A percentile compares a stretch with the other conserved stretches of the same genome.
phyloP scores from a whole-genome alignment of 2,888 invertebrate genomes.

The Spodoptera picta region DNA sequence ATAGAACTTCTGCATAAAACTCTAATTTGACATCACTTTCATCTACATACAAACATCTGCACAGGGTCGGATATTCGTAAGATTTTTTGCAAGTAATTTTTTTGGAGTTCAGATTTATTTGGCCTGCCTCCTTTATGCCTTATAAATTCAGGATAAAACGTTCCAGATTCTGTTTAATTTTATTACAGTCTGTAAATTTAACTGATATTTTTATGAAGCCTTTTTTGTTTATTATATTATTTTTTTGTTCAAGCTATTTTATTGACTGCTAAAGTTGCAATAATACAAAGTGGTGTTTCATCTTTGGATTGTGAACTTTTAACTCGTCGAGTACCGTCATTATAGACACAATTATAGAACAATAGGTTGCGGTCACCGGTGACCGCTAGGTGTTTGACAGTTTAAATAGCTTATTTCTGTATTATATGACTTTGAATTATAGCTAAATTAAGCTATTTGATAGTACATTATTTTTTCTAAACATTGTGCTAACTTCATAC shows the following conservation, averaged over 20 bases:
- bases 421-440: not conserved
- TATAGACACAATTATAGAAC: too few species aligned
- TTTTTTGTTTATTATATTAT: not conserved
- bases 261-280: too few species aligned
- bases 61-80: constrained; percentile 58
- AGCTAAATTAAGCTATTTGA: too few species aligned
- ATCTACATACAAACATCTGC: constrained; percentile 65
- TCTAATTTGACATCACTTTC: constrained; percentile 38
- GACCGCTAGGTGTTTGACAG: too few species aligned
- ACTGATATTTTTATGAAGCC: constrained; percentile 1
- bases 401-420: not conserved
- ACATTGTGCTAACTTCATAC: too few species aligned
- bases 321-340: too few species aligned
- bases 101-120: constrained; percentile 53
- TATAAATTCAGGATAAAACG: constrained; percentile 52
- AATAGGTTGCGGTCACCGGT: too few species aligned
- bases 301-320: too few species aligned
- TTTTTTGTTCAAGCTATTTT: not conserved
- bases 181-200: constrained; percentile 23
- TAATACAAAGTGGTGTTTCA: too few species aligned
- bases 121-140: constrained; percentile 38
- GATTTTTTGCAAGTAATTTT: constrained; percentile 57
- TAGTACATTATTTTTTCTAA: too few species aligned
- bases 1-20: constrained; percentile 16
- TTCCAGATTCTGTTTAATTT: constrained; percentile 47